A percentile compares a stretch with the other conserved stretches of the same genome.
phyloP scores from a whole-genome alignment of 2,113 vertebrate species.

The Elachura formosa region DNA sequence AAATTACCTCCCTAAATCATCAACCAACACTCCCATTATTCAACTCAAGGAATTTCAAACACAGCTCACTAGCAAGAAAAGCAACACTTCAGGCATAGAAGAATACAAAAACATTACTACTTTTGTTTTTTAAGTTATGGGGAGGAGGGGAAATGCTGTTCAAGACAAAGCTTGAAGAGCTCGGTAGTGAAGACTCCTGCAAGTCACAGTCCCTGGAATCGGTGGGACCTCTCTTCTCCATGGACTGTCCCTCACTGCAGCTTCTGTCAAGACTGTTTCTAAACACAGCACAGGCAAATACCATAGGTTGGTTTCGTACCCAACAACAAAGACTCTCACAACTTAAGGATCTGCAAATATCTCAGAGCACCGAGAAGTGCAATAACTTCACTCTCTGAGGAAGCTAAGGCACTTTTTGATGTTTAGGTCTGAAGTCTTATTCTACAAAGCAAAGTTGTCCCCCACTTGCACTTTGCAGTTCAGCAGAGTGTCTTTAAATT shows the following conservation, averaged over 20 bases:
- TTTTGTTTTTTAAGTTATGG: neutral
- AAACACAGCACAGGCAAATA: neutral
- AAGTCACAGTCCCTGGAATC: neutral
- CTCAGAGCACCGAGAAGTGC: neutral
- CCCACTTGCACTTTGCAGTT: neutral
- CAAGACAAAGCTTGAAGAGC: neutral
- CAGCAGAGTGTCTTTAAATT: neutral
- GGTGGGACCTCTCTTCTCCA: neutral
- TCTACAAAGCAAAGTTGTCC: neutral
- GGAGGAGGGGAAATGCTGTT: fast-evolving
- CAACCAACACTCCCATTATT: neutral
- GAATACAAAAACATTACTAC: neutral
- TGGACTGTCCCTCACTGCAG: neutral
- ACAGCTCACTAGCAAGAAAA: neutral
- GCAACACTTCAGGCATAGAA: neutral
- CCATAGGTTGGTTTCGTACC: neutral
- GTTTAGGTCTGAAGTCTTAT: neutral
- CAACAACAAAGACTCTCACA: neutral
- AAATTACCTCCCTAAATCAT: neutral
- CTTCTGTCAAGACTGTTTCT: neutral
- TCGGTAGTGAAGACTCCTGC: neutral
- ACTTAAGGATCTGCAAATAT: neutral
- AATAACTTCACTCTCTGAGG: neutral
- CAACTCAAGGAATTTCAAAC: neutral
- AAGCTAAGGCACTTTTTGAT: neutral